These are phyloP conservation scores for Taenaris catops DNA, from an alignment of 2,888 invertebrate species.

Conservation along the genomic window DNA sequence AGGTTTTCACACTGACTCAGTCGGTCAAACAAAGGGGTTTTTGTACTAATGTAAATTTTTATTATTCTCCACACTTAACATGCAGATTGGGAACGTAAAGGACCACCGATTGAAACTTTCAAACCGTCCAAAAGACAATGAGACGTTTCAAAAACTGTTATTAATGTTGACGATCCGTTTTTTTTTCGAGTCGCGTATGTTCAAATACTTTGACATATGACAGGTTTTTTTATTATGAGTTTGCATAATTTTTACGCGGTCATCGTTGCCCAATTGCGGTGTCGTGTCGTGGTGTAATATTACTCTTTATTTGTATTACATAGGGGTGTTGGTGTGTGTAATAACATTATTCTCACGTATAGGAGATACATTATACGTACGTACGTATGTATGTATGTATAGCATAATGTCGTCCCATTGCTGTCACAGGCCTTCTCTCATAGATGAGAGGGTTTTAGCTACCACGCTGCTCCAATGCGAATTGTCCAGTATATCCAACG, in stretches of 20 bases:
- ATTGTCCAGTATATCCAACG: no score
- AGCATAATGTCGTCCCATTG: no score
- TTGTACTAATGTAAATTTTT: conserved; percentile 69
- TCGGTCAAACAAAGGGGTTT: conserved; percentile 48
- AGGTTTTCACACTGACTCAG: conserved; percentile 57
- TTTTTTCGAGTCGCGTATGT: conserved; percentile 20
- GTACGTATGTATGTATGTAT: no score
- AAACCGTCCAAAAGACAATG: conserved; percentile 39
- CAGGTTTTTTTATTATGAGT: conserved; percentile 24
- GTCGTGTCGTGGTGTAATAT: conserved; percentile 2
- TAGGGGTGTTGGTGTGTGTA: no score
- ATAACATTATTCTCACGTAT: no score
- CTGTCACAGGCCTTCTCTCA: no score
- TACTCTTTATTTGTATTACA: not conserved
- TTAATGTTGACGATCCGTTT: conserved; percentile 36
- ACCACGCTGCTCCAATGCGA: no score
- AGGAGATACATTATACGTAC: no score
- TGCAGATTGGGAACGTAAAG: conserved; percentile 58
- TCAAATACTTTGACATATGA: conserved; percentile 35
- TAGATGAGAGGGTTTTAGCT: no score
- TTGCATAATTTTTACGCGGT: conserved; percentile 25
- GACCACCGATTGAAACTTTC: conserved; percentile 46
- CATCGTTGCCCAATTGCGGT: conserved; percentile 18
- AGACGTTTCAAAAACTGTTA: conserved; percentile 39
- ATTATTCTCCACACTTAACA: conserved; percentile 59